Base-by-base conservation (phyloP, 2,797 vertebrate genomes). In the Gobio occitaniae region DNA sequence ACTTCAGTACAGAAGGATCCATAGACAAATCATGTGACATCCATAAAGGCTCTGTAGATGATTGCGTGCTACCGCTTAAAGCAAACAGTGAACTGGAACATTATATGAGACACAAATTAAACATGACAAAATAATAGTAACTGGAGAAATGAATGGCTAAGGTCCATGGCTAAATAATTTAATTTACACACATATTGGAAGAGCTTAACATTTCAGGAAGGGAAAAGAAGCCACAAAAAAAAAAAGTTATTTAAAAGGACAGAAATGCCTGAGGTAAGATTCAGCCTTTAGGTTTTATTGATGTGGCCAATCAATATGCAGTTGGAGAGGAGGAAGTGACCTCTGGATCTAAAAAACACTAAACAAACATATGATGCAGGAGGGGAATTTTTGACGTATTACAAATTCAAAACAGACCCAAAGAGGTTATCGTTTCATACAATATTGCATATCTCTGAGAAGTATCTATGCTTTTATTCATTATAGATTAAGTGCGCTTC, bases 181-280 rank as follows among this genome's bases (percentile, higher is more conserved):
- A 93, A 92, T 92, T 91, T 86, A 96, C 92, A 96, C 93, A 96
- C 95, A 93, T 90, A 83, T 94, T 94, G 93, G 94, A 95, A 93
- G 93, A 88, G 86, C 69, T 80, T 78, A 89, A 90, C 74, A 90
- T 83, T 86, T 86, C 38, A 69, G 38, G 17, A 44, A 72, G 89
- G 83, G 79, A 78, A 85, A 77, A 82, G 81, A 80, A 88, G 41
- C 82, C 88, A 86, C 86, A 72, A 29, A 87, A 81, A 79, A n/a
- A 41, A 87, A 79, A 79, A 81, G 32, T 50, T 6, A 19, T 83
- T 78, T 84, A 76, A 17, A 70, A 84, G 61, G 89, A 87, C 95
- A 96, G 96, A 89, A 90, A 90, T 87, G 96, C 95, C 95, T 95
- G 96, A 96, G 96, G 96, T 97, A 95, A 94, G 94, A 91, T 92